phyloP scores from a whole-genome alignment of 1,140 invertebrate genomes.

The Neoseiulus cucumeris region DNA sequence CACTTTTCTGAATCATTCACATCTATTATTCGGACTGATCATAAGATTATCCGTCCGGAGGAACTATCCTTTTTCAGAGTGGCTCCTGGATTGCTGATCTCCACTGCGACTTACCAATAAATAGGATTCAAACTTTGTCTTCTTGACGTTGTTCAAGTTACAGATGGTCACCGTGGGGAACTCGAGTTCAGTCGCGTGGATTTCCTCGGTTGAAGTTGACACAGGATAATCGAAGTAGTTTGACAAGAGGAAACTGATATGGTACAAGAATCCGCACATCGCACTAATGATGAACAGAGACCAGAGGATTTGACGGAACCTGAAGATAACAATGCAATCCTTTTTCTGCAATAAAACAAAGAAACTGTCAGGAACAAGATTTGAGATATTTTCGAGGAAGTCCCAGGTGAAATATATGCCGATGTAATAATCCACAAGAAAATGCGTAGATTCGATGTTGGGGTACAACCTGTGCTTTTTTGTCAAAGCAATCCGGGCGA shows the following conservation, averaged over 20 bases:
- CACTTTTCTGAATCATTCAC: no score
- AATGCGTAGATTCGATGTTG: no score
- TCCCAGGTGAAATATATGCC: no score
- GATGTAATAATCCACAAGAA: no score
- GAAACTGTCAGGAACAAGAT: no score
- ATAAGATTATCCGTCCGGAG: no score
- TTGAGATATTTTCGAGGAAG: no score
- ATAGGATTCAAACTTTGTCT: conserved; percentile 10
- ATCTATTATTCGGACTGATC: no score
- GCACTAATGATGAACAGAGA: conserved; percentile 12
- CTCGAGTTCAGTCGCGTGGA: conserved; percentile 17
- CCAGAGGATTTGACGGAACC: conserved; percentile 14
- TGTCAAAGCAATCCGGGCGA: not conserved
- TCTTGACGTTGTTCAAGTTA: conserved; percentile 18
- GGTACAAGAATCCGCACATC: conserved; percentile 14
- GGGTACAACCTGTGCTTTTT: not conserved
- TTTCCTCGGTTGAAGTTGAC: conserved; percentile 18
- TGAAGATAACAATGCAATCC: not conserved
- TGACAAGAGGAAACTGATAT: conserved; percentile 14
- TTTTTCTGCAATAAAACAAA: no score
- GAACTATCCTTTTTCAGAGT: no score
- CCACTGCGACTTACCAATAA: not conserved
- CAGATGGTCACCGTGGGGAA: conserved; percentile 18
- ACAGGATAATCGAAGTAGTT: conserved; percentile 16
- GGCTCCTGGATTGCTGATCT: no score